Conservation (phyloP, 64 coral and sea anemone species). For the Orbicella faveolata region DNA sequence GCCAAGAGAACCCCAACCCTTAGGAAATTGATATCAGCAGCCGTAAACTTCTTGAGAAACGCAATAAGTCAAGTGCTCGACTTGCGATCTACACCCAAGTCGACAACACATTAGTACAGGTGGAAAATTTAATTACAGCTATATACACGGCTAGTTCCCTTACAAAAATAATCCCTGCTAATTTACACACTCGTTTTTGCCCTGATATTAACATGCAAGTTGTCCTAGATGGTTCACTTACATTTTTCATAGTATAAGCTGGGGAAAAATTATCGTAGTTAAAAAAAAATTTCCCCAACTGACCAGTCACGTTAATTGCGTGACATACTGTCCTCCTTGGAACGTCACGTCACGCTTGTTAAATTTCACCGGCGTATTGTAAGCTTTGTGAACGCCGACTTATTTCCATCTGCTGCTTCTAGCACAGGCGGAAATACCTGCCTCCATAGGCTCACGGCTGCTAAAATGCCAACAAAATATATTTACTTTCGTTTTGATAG, state of each 20-base stretch:
- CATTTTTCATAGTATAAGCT: not conserved
- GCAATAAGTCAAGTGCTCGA: not conserved
- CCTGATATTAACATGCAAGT: not conserved
- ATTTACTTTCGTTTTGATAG: not conserved
- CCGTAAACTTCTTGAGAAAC: not conserved
- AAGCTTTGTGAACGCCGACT: too few species aligned
- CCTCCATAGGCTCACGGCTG: not conserved
- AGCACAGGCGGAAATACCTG: not conserved
- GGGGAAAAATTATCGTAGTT: not conserved
- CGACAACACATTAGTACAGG: constrained; percentile 1
- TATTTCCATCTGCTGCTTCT: too few species aligned
- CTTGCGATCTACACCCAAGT: not conserved
- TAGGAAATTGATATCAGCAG: not conserved
- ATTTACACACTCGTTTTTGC: constrained; percentile 15
- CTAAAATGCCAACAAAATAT: not conserved
- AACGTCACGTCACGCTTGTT: not conserved
- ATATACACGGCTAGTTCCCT: constrained; percentile 25
- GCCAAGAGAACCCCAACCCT: too few species aligned
- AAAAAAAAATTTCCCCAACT: not conserved
- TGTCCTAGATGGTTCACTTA: not conserved
- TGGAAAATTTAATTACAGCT: constrained; percentile 18
- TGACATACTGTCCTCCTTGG: not conserved
- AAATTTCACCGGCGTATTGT: too few species aligned
- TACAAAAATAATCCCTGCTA: constrained; percentile 43
- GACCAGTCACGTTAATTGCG: not conserved